phyloP scores from a whole-genome alignment of 1,140 invertebrate genomes.

The Pseudomyrmex concolor region DNA sequence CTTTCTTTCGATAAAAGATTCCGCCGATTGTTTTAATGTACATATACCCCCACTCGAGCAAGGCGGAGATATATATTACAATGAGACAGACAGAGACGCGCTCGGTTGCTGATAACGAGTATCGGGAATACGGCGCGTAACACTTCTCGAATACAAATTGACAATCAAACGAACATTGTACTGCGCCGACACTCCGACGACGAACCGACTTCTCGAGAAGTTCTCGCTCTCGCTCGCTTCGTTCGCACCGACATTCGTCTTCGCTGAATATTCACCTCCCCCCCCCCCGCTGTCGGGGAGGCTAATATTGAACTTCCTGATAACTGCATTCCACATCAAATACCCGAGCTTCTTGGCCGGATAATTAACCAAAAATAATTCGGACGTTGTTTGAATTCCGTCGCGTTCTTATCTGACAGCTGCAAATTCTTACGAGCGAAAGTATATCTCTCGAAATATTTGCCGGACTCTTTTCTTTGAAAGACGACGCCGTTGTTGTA shows the following conservation, averaged over 20 bases:
- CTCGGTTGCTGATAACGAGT: constrained; percentile 30
- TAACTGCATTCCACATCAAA: constrained; percentile 52
- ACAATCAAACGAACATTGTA: constrained; percentile 53
- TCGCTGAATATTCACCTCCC: constrained; percentile 51
- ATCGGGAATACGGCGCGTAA: constrained; percentile 35
- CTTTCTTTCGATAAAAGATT: constrained; percentile 16
- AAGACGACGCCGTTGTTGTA: no score
- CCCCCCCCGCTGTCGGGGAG: constrained; percentile 44
- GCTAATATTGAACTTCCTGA: constrained; percentile 56
- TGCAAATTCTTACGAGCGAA: no score
- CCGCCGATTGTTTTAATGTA: constrained; percentile 5
- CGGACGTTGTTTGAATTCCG: constrained; percentile 26
- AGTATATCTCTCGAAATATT: no score
- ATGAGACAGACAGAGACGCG: constrained; percentile 15
- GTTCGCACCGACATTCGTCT: constrained; percentile 51
- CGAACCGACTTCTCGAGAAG: constrained; percentile 46
- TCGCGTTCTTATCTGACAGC: not conserved
- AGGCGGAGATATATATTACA: constrained; percentile 8
- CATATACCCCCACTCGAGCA: not conserved
- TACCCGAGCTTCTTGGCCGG: constrained; percentile 36
- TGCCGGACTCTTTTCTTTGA: no score
- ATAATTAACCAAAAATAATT: constrained; percentile 56
- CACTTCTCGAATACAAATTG: constrained; percentile 58
- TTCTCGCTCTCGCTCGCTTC: constrained; percentile 26
- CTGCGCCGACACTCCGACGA: not conserved